Percentiles rank a stretch among this genome's conserved stretches.
phyloP scores from a whole-genome alignment of 1,140 invertebrate species.

The Vanessa atalanta region DNA sequence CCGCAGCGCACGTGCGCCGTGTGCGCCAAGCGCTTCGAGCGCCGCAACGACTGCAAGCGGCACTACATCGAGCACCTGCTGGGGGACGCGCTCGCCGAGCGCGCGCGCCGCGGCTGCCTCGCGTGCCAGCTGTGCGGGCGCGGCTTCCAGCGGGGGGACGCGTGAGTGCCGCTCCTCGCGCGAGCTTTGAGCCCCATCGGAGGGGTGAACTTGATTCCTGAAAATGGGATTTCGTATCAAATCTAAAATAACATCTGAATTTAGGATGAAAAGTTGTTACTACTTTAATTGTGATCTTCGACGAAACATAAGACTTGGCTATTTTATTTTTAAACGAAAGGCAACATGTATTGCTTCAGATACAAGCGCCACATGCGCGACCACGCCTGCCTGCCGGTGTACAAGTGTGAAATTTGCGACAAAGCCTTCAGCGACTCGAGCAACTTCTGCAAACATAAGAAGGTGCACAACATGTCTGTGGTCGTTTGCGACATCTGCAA shows the following conservation, averaged over 20 bases:
- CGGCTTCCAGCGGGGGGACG: constrained; percentile 41
- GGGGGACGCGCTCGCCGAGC: constrained; percentile 44
- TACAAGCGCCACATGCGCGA: constrained; percentile 66
- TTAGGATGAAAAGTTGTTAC: too few species aligned
- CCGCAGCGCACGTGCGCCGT: constrained; percentile 31
- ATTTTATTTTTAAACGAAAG: too few species aligned
- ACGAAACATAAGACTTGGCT: too few species aligned
- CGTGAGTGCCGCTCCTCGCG: constrained; percentile 21
- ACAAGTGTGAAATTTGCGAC: constrained; percentile 66
- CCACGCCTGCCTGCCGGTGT: constrained; percentile 64
- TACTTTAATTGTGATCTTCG: too few species aligned
- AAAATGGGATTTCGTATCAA: too few species aligned
- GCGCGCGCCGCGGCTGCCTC: neutral
- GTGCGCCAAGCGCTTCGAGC: constrained; percentile 51
- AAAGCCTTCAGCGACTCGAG: constrained; percentile 72
- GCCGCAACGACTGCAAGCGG: constrained; percentile 58
- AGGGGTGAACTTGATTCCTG: too few species aligned
- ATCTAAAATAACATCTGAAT: too few species aligned
- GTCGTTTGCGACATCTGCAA: constrained; percentile 62
- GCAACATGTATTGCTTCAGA: constrained; percentile 3
- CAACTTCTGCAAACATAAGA: constrained; percentile 75
- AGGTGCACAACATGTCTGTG: constrained; percentile 57
- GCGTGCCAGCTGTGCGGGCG: constrained; percentile 58
- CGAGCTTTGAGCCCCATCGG: too few species aligned
- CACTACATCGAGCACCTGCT: constrained; percentile 69